Conservation (phyloP, 1,140 invertebrate genomes). For the Drosophila guanche region DNA sequence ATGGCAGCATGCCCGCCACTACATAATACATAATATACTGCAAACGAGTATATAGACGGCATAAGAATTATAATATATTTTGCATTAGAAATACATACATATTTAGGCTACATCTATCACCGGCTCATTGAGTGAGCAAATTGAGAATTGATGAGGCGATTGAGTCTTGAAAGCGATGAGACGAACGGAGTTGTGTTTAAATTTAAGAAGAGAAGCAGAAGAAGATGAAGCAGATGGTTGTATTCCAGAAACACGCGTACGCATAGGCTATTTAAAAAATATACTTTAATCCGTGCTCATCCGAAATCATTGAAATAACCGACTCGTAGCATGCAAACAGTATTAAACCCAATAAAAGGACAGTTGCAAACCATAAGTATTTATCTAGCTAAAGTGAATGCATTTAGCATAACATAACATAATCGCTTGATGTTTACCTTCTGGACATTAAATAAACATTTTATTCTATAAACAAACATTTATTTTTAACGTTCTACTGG, state of each 20-base stretch:
- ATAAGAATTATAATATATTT: conserved; percentile 49
- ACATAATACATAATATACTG: conserved; percentile 31
- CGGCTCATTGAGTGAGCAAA: not conserved
- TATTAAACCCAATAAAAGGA: conserved; percentile 73
- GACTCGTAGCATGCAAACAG: conserved; percentile 60
- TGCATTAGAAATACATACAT: conserved; percentile 34
- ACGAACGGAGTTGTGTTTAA: conserved; percentile 57
- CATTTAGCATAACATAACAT: conserved; percentile 48
- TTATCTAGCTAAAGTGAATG: conserved; percentile 57
- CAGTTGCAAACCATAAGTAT: conserved; percentile 59
- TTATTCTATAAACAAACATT: conserved; percentile 38
- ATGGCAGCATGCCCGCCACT: not conserved
- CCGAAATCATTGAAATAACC: conserved; percentile 40
- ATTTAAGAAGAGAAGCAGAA: conserved; percentile 60
- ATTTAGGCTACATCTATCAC: too few relatives aligned
- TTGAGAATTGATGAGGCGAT: conserved; percentile 5
- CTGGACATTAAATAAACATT: conserved; percentile 54
- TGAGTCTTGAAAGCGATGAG: conserved; percentile 18
- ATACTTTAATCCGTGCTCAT: conserved; percentile 58
- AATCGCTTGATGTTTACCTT: conserved; percentile 59
- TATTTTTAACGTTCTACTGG: too few relatives aligned
- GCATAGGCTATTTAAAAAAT: conserved; percentile 56
- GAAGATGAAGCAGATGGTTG: conserved; percentile 45
- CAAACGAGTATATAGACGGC: conserved; percentile 45
- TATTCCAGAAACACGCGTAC: conserved; percentile 57